phyloP scores from a whole-genome alignment of 2,797 vertebrate species.

The Syngnathus acus region DNA sequence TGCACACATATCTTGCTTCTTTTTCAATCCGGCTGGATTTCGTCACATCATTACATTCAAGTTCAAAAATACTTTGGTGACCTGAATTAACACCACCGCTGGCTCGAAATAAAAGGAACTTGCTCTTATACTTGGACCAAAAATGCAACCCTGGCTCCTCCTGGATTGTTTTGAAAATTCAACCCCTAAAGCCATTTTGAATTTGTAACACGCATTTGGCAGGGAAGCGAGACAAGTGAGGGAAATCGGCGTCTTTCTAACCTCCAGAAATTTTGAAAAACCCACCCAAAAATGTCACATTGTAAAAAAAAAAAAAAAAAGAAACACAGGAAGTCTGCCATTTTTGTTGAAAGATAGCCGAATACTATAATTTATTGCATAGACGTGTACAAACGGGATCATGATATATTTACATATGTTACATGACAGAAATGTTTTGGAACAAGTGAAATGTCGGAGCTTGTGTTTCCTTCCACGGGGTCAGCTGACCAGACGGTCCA shows the following conservation, averaged over 20 bases:
- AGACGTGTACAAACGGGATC: neutral
- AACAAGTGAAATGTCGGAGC: neutral
- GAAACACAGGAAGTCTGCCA: too few species aligned
- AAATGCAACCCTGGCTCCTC: neutral
- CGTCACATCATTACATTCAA: neutral
- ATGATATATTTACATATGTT: neutral
- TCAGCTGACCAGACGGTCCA: constrained; percentile 42
- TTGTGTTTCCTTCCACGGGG: constrained; percentile 1
- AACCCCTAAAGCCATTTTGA: neutral
- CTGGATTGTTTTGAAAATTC: neutral
- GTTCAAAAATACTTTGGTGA: neutral
- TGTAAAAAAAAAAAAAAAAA: too few species aligned
- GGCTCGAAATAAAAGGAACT: neutral
- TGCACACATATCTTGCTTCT: neutral
- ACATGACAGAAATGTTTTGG: neutral
- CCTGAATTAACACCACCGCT: neutral
- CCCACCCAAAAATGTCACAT: too few species aligned
- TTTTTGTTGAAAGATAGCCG: too few species aligned
- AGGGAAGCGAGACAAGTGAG: neutral
- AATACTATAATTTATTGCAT: neutral
- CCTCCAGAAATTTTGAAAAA: too few species aligned
- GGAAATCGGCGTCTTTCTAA: too few species aligned
- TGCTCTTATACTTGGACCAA: neutral
- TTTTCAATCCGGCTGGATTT: neutral
- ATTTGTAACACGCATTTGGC: neutral